Conservation (phyloP, 2,113 vertebrate genomes). For the Nyctereutes procyonoides region DNA sequence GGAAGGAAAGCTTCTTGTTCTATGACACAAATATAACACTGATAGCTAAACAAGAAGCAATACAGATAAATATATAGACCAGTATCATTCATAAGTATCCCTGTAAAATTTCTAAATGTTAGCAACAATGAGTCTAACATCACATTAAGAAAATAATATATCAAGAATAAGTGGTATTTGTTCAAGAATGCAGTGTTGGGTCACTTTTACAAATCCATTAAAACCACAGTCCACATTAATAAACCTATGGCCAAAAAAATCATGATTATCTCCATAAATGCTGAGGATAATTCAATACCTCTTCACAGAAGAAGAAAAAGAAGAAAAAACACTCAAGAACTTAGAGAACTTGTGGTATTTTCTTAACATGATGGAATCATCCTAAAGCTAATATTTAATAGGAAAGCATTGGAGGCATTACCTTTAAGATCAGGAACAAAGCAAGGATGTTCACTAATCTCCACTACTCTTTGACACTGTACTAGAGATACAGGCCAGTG, state of each 20-base stretch:
- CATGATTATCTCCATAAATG: neutral
- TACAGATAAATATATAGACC: neutral
- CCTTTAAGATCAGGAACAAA: neutral
- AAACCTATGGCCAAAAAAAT: neutral
- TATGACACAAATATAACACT: neutral
- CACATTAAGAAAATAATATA: constrained; percentile 39
- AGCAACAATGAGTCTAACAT: constrained; percentile 23
- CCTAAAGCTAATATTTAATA: neutral
- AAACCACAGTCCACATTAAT: neutral
- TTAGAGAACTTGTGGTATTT: neutral
- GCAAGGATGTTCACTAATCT: neutral
- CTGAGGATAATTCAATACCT: neutral
- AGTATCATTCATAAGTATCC: neutral
- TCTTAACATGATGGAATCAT: neutral
- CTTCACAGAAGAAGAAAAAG: neutral
- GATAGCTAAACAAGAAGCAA: neutral
- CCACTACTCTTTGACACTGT: neutral
- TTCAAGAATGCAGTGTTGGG: constrained; percentile 20
- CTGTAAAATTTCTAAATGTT: neutral
- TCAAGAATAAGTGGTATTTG: neutral
- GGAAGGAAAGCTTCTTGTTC: neutral
- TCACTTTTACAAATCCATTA: constrained; percentile 37
- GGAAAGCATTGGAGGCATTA: neutral
- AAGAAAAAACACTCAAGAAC: neutral
- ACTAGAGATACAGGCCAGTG: neutral